phyloP scores from a whole-genome alignment of 2,113 vertebrate species.

The Bungarus multicinctus region DNA sequence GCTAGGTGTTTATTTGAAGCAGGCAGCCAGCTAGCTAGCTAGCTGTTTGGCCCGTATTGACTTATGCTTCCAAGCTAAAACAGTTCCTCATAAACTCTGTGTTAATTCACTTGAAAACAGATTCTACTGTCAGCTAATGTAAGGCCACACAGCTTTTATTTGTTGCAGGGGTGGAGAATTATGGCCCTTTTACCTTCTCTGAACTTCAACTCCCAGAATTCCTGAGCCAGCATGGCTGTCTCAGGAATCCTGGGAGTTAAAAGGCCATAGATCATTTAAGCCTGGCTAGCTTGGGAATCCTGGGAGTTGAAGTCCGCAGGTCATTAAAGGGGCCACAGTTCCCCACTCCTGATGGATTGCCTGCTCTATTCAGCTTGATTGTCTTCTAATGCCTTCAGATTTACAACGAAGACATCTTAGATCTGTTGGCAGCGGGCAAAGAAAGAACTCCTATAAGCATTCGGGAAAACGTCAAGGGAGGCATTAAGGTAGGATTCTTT shows the following conservation, averaged over 20 bases:
- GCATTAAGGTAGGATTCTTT: conserved; percentile 83
- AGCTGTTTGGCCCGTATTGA: too few species aligned
- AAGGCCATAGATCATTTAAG: neutral
- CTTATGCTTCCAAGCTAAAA: neutral
- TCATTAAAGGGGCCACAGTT: neutral
- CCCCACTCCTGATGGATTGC: neutral
- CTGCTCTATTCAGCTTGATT: accelerated
- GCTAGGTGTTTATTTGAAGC: neutral
- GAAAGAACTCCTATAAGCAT: conserved; percentile 85
- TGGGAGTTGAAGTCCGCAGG: neutral
- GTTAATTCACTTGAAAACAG: neutral
- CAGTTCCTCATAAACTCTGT: too few species aligned
- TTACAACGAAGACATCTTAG: conserved; percentile 95
- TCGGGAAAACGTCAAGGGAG: conserved; percentile 92
- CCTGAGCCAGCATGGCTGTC: neutral
- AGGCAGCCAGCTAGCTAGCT: neutral
- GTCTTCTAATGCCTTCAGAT: conserved; percentile 72
- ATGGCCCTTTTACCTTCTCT: neutral
- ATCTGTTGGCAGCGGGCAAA: conserved; percentile 82
- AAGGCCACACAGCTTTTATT: neutral
- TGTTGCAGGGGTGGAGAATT: neutral
- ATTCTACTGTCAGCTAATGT: neutral
- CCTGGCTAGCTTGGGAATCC: neutral
- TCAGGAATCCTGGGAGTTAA: too few species aligned
- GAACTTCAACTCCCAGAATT: neutral